A percentile compares a stretch with the other conserved stretches of the same genome.
Evolutionary conservation across 2,797 vertebrate species (phyloP).

Genomic region (Typhlichthys eigenmanni): DNA sequence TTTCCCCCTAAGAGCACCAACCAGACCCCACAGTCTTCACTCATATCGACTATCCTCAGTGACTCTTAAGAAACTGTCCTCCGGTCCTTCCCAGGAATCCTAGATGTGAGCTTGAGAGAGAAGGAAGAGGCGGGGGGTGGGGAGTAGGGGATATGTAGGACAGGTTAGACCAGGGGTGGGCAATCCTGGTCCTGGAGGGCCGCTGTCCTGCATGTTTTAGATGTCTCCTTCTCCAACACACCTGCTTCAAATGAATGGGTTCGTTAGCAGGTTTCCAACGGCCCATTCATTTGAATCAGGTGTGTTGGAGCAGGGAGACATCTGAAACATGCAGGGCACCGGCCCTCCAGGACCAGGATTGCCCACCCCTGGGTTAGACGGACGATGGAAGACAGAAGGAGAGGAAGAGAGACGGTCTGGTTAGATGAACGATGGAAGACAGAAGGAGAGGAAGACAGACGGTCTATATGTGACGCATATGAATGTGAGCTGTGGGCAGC

Average conservation of each 20-base stretch:
- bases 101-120: slow-evolving; percentile 39
- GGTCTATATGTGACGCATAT: slow-evolving; percentile 61
- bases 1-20: slow-evolving; percentile 82
- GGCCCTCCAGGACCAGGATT: too few relatives aligned
- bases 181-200: too few relatives aligned
- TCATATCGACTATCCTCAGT: slow-evolving; percentile 29
- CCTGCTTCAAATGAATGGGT: too few relatives aligned
- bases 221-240: too few relatives aligned
- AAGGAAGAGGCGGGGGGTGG: slow-evolving; percentile 25
- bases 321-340: too few relatives aligned
- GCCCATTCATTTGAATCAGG: too few relatives aligned
- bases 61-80: slow-evolving; percentile 38
- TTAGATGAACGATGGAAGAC: slow-evolving; percentile 34
- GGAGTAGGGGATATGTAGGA: background rate
- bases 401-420: slow-evolving; percentile 44
- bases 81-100: slow-evolving; percentile 31
- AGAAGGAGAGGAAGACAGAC: slow-evolving; percentile 40
- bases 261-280: too few relatives aligned
- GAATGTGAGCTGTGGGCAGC: slow-evolving; percentile 70
- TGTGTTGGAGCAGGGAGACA: too few relatives aligned
- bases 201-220: too few relatives aligned
- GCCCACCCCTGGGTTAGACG: too few relatives aligned
- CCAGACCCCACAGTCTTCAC: slow-evolving; percentile 62
- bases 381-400: slow-evolving; percentile 44
- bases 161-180: background rate